Percentiles rank a stretch among this genome's conserved stretches.
Conservation (phyloP, 2,888 invertebrate species). For the Volucella inflata region DNA sequence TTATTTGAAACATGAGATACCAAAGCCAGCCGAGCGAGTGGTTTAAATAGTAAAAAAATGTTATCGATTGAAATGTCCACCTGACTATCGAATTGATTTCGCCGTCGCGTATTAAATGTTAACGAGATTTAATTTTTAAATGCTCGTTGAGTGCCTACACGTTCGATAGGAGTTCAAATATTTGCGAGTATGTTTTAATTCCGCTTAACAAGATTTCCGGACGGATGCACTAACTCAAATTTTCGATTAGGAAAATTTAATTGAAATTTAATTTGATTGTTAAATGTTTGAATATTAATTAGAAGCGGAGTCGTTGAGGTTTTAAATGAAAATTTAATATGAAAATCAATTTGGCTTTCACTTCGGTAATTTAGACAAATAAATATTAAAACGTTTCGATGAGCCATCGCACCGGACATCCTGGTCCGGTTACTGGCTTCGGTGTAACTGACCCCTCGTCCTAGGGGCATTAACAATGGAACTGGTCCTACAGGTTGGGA, state of each 20-base stretch:
- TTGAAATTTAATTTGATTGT: slow-evolving; percentile 13
- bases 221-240: slow-evolving; percentile 43
- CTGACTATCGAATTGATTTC: not conserved
- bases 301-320: too few relatives aligned
- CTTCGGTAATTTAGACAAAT: too few relatives aligned
- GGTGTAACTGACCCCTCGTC: too few relatives aligned
- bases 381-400: too few relatives aligned
- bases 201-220: slow-evolving; percentile 37
- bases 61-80: slow-evolving; percentile 5
- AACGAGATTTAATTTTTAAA: slow-evolving; percentile 27
- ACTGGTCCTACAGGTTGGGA: too few relatives aligned
- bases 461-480: too few relatives aligned
- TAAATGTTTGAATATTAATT: too few relatives aligned
- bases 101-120: slow-evolving; percentile 27
- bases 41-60: slow-evolving; percentile 4
- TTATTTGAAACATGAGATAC: not conserved
- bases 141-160: slow-evolving; percentile 8
- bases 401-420: too few relatives aligned
- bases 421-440: too few relatives aligned
- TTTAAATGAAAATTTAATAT: too few relatives aligned
- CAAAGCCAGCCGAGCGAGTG: slow-evolving; percentile 1
- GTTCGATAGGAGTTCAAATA: slow-evolving; percentile 1
- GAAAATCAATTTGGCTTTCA: too few relatives aligned
- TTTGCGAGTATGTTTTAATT: slow-evolving; percentile 28
- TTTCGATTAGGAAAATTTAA: slow-evolving; percentile 48